These are phyloP conservation scores for Rosalia funebris DNA, from an alignment of 2,888 invertebrate species.

Conservation along the genomic window DNA sequence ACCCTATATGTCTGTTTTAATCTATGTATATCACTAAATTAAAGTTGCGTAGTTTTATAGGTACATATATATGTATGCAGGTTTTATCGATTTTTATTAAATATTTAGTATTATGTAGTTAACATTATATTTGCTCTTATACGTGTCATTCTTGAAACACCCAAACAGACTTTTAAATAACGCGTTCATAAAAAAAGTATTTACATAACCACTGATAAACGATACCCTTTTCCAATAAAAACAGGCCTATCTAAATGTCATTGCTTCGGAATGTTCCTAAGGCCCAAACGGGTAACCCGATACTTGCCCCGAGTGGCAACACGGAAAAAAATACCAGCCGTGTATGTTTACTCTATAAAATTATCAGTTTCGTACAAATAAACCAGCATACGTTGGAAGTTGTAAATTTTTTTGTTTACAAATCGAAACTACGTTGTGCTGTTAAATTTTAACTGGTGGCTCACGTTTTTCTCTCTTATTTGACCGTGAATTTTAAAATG, in stretches of 20 bases:
- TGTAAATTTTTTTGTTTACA: conserved; percentile 33
- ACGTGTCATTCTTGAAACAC: too few relatives aligned
- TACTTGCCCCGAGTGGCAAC: background rate
- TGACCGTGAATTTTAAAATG: conserved; percentile 55
- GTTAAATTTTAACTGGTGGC: conserved; percentile 33
- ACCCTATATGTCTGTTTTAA: too few relatives aligned
- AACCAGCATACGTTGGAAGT: conserved; percentile 10
- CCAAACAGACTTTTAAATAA: too few relatives aligned
- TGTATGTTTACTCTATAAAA: conserved; percentile 9
- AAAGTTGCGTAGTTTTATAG: too few relatives aligned
- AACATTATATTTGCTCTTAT: too few relatives aligned
- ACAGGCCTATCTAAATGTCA: background rate
- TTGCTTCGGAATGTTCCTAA: background rate
- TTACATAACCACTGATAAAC: background rate
- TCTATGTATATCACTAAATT: too few relatives aligned
- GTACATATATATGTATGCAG: too few relatives aligned
- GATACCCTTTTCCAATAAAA: background rate
- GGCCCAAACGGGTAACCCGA: background rate
- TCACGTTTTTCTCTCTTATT: conserved; percentile 46
- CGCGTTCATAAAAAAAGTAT: background rate
- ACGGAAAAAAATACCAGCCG: background rate
- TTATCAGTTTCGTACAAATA: conserved; percentile 17
- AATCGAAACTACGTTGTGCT: conserved; percentile 36
- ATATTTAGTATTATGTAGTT: too few relatives aligned
- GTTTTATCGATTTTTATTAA: too few relatives aligned